Percentiles rank a stretch among this genome's conserved stretches.
These are phyloP conservation scores for Himantopus leucocephalus DNA, from an alignment of 2,113 vertebrate genomes.

Conservation along the genomic window DNA sequence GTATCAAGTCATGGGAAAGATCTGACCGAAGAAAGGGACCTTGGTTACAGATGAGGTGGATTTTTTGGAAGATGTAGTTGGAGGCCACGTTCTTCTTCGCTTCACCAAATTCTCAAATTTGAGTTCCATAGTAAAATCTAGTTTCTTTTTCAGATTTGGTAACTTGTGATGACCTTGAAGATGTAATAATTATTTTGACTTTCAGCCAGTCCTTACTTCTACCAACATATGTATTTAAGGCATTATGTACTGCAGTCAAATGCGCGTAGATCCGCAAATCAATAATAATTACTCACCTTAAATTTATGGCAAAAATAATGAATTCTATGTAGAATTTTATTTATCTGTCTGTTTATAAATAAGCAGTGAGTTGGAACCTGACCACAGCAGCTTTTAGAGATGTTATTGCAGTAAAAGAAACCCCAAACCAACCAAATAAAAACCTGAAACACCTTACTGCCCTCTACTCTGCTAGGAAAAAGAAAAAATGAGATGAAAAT, in stretches of 20 bases:
- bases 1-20: neutral
- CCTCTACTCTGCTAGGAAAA: neutral
- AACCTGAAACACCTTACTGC: neutral
- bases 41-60: neutral
- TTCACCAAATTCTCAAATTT: neutral
- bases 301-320: neutral
- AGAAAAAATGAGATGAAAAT: neutral
- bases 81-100: neutral
- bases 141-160: neutral
- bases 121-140: neutral
- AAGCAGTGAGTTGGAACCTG: neutral
- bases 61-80: neutral
- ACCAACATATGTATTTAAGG: rapidly evolving
- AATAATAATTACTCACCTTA: neutral
- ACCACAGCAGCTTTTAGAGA: neutral
- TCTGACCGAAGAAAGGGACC: neutral
- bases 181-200: neutral
- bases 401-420: neutral
- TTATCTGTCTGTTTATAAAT: neutral
- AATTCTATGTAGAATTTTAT: neutral
- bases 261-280: neutral
- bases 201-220: neutral
- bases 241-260: neutral
- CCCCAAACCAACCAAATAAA: neutral
- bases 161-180: neutral